Conservation (phyloP, 1,140 invertebrate genomes). For the Drosophila pseudoobscura region DNA sequence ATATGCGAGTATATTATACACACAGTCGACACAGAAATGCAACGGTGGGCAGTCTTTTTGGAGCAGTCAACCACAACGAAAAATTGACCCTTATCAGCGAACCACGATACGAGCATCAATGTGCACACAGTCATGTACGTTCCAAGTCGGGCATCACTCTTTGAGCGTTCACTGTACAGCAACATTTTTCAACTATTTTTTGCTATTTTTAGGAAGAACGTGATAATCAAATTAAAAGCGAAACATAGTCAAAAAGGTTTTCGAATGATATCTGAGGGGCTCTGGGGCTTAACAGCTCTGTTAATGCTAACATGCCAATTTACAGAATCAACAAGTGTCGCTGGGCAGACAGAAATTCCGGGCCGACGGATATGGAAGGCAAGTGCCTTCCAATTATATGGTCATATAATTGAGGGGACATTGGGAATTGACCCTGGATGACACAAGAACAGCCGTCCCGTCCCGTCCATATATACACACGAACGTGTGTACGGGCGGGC, state of each 20-base stretch:
- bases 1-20: no score
- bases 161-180: neutral
- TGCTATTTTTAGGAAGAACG: slow-evolving; percentile 23
- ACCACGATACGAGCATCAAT: no score
- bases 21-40: slow-evolving; percentile 4
- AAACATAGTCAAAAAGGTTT: neutral
- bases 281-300: slow-evolving; percentile 2
- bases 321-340: slow-evolving; percentile 45
- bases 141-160: no score
- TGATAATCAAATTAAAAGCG: slow-evolving; percentile 26
- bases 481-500: neutral
- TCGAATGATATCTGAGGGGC: neutral
- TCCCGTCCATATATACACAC: neutral
- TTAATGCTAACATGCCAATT: neutral
- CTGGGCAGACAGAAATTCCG: neutral
- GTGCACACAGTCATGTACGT: no score
- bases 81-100: no score
- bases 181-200: slow-evolving; percentile 18
- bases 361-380: neutral
- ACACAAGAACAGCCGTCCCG: slow-evolving; percentile 1
- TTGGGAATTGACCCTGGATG: slow-evolving; percentile 41
- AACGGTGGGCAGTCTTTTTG: no score
- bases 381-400: neutral
- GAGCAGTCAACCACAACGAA: no score
- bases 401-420: slow-evolving; percentile 40